phyloP scores from a whole-genome alignment of 2,888 invertebrate species.

The Gari tellinella region DNA sequence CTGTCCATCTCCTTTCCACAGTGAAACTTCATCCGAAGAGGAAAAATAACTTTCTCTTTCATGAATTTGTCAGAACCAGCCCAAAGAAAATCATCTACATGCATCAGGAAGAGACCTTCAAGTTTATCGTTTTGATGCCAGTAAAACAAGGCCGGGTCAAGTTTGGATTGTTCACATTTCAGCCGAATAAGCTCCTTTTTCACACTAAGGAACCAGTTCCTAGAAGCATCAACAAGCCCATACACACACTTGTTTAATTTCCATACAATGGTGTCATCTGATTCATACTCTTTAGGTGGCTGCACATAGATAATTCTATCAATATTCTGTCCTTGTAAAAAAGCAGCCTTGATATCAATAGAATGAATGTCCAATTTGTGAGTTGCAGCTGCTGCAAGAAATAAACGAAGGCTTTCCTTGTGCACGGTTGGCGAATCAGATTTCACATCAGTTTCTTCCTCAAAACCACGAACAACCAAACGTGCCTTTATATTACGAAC shows the following conservation, averaged over 20 bases:
- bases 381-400: conserved; percentile 23
- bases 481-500: conserved; percentile 24
- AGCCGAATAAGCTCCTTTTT: conserved; percentile 21
- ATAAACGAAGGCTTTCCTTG: conserved; percentile 28
- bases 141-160: conserved; percentile 53
- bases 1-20: conserved; percentile 36
- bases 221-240: conserved; percentile 45
- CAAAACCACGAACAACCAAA: conserved; percentile 42
- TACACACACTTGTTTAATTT: conserved; percentile 39
- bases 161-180: conserved; percentile 35
- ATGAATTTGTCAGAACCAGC: conserved; percentile 33
- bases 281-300: conserved; percentile 20
- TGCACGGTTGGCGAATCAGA: conserved; percentile 42
- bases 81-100: conserved; percentile 58
- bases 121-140: conserved; percentile 24
- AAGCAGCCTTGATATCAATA: conserved; percentile 47
- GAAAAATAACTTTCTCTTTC: conserved; percentile 25
- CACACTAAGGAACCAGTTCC: conserved; percentile 49
- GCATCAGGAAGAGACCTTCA: conserved; percentile 42
- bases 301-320: conserved; percentile 17
- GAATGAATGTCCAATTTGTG: conserved; percentile 19
- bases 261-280: conserved; percentile 25
- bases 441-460: conserved; percentile 38
- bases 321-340: conserved; percentile 35
- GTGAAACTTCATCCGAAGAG: conserved; percentile 29